Conservation (phyloP, 2,113 vertebrate species). For the Amphiprion percula region DNA sequence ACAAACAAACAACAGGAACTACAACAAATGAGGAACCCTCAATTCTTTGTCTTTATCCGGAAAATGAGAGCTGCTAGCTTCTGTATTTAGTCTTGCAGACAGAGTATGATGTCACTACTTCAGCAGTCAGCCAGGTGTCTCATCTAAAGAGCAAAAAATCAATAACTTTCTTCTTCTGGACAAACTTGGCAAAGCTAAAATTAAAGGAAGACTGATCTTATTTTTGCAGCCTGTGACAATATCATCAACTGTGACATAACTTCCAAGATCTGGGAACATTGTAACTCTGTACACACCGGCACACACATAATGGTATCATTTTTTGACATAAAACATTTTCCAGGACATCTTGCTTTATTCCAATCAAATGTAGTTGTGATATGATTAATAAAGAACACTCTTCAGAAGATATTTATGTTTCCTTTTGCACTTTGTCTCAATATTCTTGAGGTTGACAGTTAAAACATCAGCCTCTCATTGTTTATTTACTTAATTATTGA, state of each 20-base stretch:
- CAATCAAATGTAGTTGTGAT: neutral
- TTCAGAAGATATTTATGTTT: conserved; percentile 1
- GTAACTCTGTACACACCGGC: too few relatives aligned
- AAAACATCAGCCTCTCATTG: conserved; percentile 1
- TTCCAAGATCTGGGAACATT: too few relatives aligned
- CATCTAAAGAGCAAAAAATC: neutral
- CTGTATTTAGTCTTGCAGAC: conserved; percentile 17
- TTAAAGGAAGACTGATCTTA: neutral
- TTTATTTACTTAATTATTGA: neutral
- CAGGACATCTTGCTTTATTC: neutral
- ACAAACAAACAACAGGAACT: neutral
- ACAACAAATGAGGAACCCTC: neutral
- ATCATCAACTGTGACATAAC: too few relatives aligned
- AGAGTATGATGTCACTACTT: neutral
- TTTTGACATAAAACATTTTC: neutral
- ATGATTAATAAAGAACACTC: neutral
- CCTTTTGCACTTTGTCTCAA: neutral
- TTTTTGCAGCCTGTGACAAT: neutral
- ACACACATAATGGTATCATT: neutral
- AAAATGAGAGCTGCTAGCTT: neutral
- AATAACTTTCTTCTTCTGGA: conserved; percentile 10
- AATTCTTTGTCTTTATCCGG: neutral
- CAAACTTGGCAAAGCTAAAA: conserved; percentile 4
- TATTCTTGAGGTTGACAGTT: neutral
- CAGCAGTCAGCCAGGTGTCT: conserved; percentile 1